phyloP scores from a whole-genome alignment of 2,113 vertebrate genomes.

The Xenotilapia longispinis region DNA sequence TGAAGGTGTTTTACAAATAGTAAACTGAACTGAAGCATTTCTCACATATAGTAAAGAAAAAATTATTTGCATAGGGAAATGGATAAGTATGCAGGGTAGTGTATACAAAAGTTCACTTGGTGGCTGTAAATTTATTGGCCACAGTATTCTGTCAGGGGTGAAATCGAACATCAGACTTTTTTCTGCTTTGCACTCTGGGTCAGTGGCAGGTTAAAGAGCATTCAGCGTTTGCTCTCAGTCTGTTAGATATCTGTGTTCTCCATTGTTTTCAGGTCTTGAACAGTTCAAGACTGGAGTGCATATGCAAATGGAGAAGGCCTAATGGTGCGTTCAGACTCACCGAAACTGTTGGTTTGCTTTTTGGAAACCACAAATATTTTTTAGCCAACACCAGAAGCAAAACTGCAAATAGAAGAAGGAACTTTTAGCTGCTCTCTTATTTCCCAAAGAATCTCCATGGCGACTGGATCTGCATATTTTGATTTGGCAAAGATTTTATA shows the following conservation, averaged over 20 bases:
- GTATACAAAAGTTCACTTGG: not conserved
- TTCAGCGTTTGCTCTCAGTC: not conserved
- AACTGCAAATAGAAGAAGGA: not conserved
- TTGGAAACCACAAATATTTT: not conserved
- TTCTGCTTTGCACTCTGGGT: not conserved
- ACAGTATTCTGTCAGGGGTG: not conserved
- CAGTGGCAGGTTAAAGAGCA: not conserved
- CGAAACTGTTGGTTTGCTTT: not conserved
- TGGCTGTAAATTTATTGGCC: not conserved
- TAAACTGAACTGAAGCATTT: not conserved
- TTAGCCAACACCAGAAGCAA: not conserved
- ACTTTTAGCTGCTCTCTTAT: not conserved
- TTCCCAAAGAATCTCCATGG: not conserved
- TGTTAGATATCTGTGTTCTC: not conserved
- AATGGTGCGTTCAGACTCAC: not conserved
- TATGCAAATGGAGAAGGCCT: not conserved
- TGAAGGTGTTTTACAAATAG: not conserved
- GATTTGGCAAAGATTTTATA: not conserved
- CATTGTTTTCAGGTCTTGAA: not conserved
- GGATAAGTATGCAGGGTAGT: not conserved
- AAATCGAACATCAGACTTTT: not conserved
- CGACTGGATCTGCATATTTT: not conserved
- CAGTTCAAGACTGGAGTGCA: not conserved
- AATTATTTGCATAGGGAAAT: fast-evolving
- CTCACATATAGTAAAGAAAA: not conserved